phyloP scores from a whole-genome alignment of 1,140 invertebrate genomes.

The Maconellicoccus hirsutus region DNA sequence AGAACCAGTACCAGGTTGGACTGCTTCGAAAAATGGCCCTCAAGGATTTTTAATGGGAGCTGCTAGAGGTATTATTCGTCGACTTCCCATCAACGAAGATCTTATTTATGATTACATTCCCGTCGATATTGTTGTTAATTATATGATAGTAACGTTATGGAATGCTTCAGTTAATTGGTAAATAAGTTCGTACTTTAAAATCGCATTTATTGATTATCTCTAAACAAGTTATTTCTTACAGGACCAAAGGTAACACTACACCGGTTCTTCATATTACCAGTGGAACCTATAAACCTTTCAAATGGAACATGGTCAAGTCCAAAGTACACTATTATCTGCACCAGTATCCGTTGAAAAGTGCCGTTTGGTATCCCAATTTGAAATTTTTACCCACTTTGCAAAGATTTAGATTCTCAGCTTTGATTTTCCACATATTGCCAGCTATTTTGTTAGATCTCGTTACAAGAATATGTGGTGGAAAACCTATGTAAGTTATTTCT shows the following conservation, averaged over 20 bases:
- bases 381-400: conserved; percentile 59
- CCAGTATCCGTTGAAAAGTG: conserved; percentile 59
- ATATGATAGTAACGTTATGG: conserved; percentile 69
- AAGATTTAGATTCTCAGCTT: conserved; percentile 60
- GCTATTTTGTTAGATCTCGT: conserved; percentile 67
- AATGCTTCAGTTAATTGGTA: conserved; percentile 36
- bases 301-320: conserved; percentile 56
- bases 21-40: conserved; percentile 91
- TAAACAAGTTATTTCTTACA: conserved; percentile 11
- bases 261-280: conserved; percentile 82
- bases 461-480: conserved; percentile 53
- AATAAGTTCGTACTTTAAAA: not conserved
- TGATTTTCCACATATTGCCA: conserved; percentile 75
- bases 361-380: conserved; percentile 73
- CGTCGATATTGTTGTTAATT: conserved; percentile 83
- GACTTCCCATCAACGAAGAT: conserved; percentile 59
- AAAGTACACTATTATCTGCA: conserved; percentile 54
- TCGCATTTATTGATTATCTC: not conserved
- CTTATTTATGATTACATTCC: conserved; percentile 87
- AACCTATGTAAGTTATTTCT: conserved; percentile 57
- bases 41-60: conserved; percentile 92
- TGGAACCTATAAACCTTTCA: conserved; percentile 75
- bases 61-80: conserved; percentile 76
- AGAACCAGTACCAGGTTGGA: conserved; percentile 89
- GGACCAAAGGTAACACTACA: conserved; percentile 41